Evolutionary conservation across 2,888 invertebrate genomes (phyloP), one percentile per base, ranked within the genome.

Genomic region (Nezara viridula): DNA sequence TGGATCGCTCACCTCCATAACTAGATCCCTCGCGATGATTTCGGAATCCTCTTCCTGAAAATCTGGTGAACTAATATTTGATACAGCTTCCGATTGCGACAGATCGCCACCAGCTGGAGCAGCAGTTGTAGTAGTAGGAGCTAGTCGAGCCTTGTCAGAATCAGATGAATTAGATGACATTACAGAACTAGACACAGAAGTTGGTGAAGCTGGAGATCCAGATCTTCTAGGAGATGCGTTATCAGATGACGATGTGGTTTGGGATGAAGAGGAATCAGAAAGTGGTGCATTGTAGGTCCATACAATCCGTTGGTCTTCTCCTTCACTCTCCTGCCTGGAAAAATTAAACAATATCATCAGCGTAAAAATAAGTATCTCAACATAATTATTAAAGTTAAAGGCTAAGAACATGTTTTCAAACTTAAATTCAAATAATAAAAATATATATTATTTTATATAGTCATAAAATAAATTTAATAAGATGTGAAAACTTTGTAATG

Each of bases 271-370:
- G 24, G 90, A 90, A 50, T 90, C 89, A 24, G 88, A 88, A 87
- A 90, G 86, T n/a, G 97, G 97, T 90, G 97, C 97, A 94, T 97
- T 98, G 94, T 97, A 97, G 88, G 97, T 97, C 97, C 97, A 97
- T 88, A 97, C 97, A 92, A 97, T 97, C 92, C 97, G 95, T 93
- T 94, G 94, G 92, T 93, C 93, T 89, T 91, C 91, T 9, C 89
- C 90, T 89, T 91, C 91, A 87, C 91, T 91, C 86, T 91, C 91
- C 60, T 90, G 91, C 89, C 91, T 90, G 40, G 9, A 89, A 77
- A 47, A 55, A n/a, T 37, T n/a, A 32, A 21, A 12, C 16, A 37
- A n/a, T 55, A 81, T 81, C 10, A 40, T 77, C 24, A 40, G 37
- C 19, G 19, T 37, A 21, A 32, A 73, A 37, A 32, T 27, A 32